Conservation (phyloP, 2,113 vertebrate species). For the Anoura caudifer region DNA sequence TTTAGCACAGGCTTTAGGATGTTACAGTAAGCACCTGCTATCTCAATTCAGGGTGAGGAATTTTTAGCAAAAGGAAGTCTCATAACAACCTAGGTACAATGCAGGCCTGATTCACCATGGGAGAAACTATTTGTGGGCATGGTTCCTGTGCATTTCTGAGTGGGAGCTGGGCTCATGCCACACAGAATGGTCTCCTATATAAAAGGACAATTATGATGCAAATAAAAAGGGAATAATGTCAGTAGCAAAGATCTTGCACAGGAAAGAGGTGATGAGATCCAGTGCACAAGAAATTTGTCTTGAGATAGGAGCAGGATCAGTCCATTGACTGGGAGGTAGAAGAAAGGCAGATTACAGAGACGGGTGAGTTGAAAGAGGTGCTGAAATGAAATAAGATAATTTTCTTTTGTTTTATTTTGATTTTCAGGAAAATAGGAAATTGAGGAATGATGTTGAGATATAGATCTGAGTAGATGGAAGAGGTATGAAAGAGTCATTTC, state of each 20-base stretch:
- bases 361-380: neutral
- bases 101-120: too few relatives aligned
- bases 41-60: too few relatives aligned
- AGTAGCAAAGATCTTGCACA: neutral
- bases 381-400: neutral
- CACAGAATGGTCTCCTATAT: neutral
- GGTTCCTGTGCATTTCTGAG: too few relatives aligned
- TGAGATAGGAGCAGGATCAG: neutral
- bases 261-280: neutral
- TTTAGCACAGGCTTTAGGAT: too few relatives aligned
- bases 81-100: too few relatives aligned
- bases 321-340: neutral
- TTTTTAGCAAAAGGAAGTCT: too few relatives aligned
- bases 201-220: neutral
- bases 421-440: neutral
- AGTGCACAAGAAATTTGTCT: neutral
- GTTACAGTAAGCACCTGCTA: too few relatives aligned
- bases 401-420: neutral
- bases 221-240: neutral
- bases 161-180: too few relatives aligned
- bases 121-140: too few relatives aligned
- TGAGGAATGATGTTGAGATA: neutral
- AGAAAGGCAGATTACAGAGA: neutral
- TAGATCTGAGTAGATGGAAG: neutral
- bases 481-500: neutral